Conservation (phyloP, 2,797 vertebrate species). For the Rachycentron canadum region DNA sequence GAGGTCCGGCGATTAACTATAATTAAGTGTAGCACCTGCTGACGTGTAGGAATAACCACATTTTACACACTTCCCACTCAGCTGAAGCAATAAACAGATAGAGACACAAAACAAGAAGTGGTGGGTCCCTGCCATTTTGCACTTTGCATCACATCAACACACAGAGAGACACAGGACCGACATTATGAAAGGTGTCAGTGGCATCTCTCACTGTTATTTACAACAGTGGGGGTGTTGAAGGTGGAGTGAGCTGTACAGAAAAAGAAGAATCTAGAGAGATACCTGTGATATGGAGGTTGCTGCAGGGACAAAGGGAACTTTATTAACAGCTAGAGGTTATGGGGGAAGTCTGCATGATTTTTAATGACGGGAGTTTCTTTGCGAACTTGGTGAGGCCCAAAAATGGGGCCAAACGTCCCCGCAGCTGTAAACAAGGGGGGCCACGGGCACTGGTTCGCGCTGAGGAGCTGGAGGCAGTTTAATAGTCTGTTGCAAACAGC, state of each 20-base stretch:
- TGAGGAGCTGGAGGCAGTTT: not conserved
- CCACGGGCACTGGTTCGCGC: not conserved
- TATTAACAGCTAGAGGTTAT: not conserved
- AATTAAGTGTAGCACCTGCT: slow-evolving; percentile 12
- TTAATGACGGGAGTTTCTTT: no score
- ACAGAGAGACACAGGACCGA: not conserved
- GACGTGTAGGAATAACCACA: slow-evolving; percentile 9
- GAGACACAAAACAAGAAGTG: slow-evolving; percentile 40
- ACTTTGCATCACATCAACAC: slow-evolving; percentile 17
- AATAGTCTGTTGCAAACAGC: no score
- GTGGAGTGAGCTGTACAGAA: no score
- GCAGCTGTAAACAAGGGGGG: no score
- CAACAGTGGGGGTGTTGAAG: not conserved
- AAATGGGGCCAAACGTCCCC: no score
- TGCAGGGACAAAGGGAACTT: not conserved
- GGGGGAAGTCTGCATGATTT: not conserved
- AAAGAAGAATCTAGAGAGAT: not conserved
- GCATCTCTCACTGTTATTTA: not conserved
- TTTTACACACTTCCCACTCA: slow-evolving; percentile 46
- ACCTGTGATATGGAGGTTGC: not conserved
- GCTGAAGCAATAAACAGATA: slow-evolving; percentile 32
- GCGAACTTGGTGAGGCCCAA: no score
- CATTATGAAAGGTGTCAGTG: not conserved
- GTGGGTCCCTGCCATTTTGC: not conserved
- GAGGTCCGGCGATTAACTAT: no score